Conservation (phyloP, 2,113 vertebrate species). For the Ifrita kowaldi region DNA sequence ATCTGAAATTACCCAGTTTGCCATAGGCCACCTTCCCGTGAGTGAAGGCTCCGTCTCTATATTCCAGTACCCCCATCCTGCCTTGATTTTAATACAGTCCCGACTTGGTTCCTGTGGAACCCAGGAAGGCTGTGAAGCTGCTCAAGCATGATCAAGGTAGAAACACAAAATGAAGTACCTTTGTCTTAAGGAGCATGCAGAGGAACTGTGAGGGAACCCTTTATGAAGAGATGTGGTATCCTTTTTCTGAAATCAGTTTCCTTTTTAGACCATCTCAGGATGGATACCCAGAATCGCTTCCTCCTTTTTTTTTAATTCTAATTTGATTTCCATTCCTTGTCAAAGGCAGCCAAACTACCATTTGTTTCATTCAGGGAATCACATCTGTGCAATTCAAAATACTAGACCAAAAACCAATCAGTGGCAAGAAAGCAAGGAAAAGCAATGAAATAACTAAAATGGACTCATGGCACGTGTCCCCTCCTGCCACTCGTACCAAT, state of each 20-base stretch:
- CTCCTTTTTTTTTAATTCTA: neutral
- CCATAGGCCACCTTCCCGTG: neutral
- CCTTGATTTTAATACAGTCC: neutral
- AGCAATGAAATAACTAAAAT: neutral
- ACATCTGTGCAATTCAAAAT: neutral
- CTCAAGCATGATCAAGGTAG: neutral
- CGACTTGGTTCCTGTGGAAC: neutral
- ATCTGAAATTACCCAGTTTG: neutral
- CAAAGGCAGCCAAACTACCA: neutral
- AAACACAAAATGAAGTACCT: neutral
- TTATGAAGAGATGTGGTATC: neutral
- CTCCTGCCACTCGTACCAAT: neutral
- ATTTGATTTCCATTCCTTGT: neutral
- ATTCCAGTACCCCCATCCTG: neutral
- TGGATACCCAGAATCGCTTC: neutral
- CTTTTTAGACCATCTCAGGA: neutral
- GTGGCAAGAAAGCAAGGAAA: neutral
- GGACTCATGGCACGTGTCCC: fast-evolving
- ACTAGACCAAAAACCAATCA: neutral
- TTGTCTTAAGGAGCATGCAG: neutral
- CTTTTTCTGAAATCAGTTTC: neutral
- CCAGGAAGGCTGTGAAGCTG: neutral
- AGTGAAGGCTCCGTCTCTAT: neutral
- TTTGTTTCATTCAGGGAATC: neutral
- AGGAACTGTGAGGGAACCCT: neutral